Evolutionary conservation across 2,888 invertebrate genomes (phyloP).

Genomic region (Eupelmus urozonus): DNA sequence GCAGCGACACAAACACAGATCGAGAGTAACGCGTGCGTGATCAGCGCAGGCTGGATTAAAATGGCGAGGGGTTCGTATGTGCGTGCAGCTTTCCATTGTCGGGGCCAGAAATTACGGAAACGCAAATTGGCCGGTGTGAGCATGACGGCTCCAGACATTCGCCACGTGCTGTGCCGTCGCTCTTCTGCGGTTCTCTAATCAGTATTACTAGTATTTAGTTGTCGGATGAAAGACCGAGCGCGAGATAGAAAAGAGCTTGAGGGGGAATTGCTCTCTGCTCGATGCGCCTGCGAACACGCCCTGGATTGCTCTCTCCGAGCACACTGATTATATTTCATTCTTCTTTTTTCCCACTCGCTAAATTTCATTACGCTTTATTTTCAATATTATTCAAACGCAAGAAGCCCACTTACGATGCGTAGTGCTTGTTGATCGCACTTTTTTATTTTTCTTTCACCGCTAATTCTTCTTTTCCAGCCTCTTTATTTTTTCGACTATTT

Average conservation of each 20-base stretch:
- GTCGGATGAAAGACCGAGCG: conserved; percentile 68
- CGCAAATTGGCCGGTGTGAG: conserved; percentile 77
- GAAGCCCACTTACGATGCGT: too few species aligned
- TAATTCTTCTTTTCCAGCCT: too few species aligned
- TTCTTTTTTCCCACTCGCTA: too few species aligned
- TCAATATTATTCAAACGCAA: too few species aligned
- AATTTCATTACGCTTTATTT: too few species aligned
- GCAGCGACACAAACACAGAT: not conserved
- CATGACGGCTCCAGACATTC: conserved; percentile 74
- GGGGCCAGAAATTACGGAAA: conserved; percentile 72
- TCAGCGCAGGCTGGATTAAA: not conserved
- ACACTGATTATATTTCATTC: conserved; percentile 51
- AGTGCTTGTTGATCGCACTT: too few species aligned
- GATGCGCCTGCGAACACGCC: too few species aligned
- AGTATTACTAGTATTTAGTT: conserved; percentile 71
- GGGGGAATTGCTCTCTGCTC: not conserved
- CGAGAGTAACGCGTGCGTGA: not conserved
- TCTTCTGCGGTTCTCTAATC: conserved; percentile 74
- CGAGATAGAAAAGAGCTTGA: conserved; percentile 59
- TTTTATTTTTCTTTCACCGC: too few species aligned
- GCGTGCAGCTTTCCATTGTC: conserved; percentile 62
- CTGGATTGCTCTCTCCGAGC: conserved; percentile 34
- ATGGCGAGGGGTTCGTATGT: conserved; percentile 27
- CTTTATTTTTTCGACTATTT: too few species aligned
- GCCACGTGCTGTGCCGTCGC: conserved; percentile 72